Evolutionary conservation across 1,140 invertebrate species (phyloP), one percentile per base, ranked within the genome.

Genomic region (Anoplophora glabripennis): DNA sequence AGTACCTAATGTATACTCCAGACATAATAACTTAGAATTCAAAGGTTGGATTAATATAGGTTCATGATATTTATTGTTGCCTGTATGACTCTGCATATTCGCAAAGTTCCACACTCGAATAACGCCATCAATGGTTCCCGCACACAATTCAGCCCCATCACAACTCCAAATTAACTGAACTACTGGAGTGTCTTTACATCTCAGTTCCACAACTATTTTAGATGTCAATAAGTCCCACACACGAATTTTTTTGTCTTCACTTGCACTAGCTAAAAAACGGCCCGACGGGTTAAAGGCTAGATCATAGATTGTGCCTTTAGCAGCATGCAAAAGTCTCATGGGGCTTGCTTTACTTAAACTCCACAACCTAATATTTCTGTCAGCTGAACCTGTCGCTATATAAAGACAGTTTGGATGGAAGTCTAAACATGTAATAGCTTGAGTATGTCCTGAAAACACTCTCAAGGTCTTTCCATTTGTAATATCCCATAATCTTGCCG

Each of bases 401-500:
- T 89, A 89, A 40, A 80, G 75, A 53, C 81, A 79, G 70, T 87
- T 89, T 21, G 87, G 84, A 75, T 90, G 87, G 76, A 89, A 89
- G 66, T 81, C 79, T 35, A 88, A 75, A 67, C 87, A 89, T 75
- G 92, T 91, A 28, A 95, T 86, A 81, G 93, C 89, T 72, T 86
- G 80, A 62, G 84, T 86, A 73, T 95, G 92, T 11, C 91, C 92
- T 42, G 86, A 86, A 74, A 92, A 91, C 61, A 92, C 84, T 64
- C 92, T 79, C 1, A 93, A 76, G 34, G 89, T 88, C 75, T 88
- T 87, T 37, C 86, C 88, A 61, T 86, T 83, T 73, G 91, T 90
- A 61, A 90, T 76, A n/a, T 84, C 84, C 92, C 92, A 96, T 28
- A 96, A 74, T 70, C 91, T 85, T 2, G 89, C 91, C 36, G 90